Evolutionary conservation across 2,888 invertebrate genomes (phyloP).

Genomic region (Drosophila pegasa): DNA sequence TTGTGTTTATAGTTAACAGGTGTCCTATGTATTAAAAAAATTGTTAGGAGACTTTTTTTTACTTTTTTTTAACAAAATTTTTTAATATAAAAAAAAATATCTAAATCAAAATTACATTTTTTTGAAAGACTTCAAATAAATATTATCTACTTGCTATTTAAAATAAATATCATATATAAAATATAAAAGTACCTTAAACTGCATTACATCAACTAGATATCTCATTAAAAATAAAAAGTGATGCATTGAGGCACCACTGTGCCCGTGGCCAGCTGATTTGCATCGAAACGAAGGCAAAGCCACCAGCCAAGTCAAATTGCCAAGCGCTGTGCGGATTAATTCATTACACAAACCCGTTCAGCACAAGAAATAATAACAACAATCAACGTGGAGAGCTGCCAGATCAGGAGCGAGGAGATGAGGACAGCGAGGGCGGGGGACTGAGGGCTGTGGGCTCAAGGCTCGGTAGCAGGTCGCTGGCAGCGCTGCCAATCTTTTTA

Average conservation of each 20-base stretch:
- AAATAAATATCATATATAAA: too few species aligned
- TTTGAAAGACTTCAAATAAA: too few species aligned
- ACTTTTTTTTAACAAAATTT: too few species aligned
- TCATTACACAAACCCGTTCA: constrained; percentile 81
- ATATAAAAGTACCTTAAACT: too few species aligned
- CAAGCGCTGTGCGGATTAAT: constrained; percentile 78
- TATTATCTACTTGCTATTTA: too few species aligned
- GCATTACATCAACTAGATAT: neutral
- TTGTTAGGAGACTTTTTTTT: too few species aligned
- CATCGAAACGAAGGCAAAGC: constrained; percentile 73
- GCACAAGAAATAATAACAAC: constrained; percentile 82
- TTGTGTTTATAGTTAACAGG: too few species aligned
- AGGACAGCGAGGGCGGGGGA: neutral
- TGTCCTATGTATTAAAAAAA: too few species aligned
- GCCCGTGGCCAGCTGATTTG: constrained; percentile 68
- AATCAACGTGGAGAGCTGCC: constrained; percentile 54
- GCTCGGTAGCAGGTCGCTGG: constrained; percentile 33
- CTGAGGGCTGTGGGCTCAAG: constrained; percentile 9
- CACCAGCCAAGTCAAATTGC: constrained; percentile 75
- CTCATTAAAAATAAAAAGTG: constrained; percentile 44
- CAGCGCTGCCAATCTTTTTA: constrained; percentile 44
- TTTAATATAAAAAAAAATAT: too few species aligned
- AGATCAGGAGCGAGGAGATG: constrained; percentile 20
- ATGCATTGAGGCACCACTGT: constrained; percentile 25
- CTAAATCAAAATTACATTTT: too few species aligned